Base-by-base conservation (phyloP, 2,888 invertebrate species). In the Amiota communis region DNA sequence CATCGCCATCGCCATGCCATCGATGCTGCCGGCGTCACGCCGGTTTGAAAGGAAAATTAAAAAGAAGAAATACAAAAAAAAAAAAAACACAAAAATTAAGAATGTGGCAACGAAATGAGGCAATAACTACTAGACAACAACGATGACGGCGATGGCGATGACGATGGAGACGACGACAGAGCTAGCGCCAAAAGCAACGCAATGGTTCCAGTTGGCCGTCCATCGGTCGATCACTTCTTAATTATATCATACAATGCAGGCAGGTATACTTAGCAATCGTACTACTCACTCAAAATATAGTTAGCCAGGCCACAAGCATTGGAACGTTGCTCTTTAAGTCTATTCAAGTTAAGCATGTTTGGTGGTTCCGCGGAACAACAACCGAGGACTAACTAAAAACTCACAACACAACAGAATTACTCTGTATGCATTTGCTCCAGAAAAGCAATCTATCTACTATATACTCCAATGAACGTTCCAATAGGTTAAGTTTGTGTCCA, bases 31-130 rank as follows among this genome's bases (percentile, higher is more conserved):
- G 13, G 9, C 68, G 75, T 47, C 17, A 61, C 17, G 47, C 59
- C 8, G 15, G 13, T 46, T 15, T 46, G 48, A 70, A 59, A 15
- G 23, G 53, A 72, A 67, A 72, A 57, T 47, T 48, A 46, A 46
- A 46, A 47, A 63, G 23, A 23, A 57, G 17, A 57, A 57, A 13
- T 47, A 23, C 23, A 36, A 36, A 36, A 36, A 36, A 36, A 63
- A 23, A 36, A 57, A 57, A 57, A 57, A 13, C 64, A 36, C 36
- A 36, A 36, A 36, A 36, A 6, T 36, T 36, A 64, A 77, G 79
- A 84, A 81, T 84, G 83, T 79, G 82, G 85, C 82, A 82, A 82
- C 49, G 61, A 48, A 59, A 23, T 76, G 72, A 69, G 72, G 64
- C 72, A 71, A 64, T 63, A 71, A 56, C 70, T 10, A 13, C 36